Conservation (phyloP, 2,113 vertebrate genomes). For the Eptesicus fuscus region DNA sequence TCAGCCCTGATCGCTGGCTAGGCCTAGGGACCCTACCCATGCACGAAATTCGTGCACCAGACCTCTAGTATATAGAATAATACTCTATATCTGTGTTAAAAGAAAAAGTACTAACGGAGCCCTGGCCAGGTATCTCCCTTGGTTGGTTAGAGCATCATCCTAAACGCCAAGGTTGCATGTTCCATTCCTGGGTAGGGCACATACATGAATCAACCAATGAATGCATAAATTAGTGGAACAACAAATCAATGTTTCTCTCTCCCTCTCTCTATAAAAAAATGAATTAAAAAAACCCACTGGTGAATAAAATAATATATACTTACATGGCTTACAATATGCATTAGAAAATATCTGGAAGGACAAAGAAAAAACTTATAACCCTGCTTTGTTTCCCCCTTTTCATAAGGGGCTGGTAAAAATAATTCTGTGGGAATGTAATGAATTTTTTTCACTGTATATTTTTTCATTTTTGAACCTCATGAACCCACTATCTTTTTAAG, state of each 20-base stretch:
- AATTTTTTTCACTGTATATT: not conserved
- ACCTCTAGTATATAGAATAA: not conserved
- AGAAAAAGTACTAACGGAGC: not conserved
- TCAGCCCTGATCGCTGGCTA: too few species aligned
- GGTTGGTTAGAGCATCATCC: too few species aligned
- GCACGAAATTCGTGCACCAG: too few species aligned
- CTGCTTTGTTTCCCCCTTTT: not conserved
- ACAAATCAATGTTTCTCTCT: not conserved
- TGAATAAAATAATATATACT: not conserved
- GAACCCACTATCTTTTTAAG: not conserved
- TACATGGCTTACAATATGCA: not conserved
- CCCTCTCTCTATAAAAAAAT: not conserved
- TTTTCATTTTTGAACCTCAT: not conserved
- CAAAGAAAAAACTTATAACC: not conserved
- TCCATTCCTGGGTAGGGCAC: too few species aligned
- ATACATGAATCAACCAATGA: too few species aligned
- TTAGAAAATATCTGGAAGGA: not conserved
- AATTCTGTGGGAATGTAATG: not conserved
- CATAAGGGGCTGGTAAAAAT: not conserved
- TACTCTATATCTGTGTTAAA: not conserved
- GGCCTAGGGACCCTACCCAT: too few species aligned
- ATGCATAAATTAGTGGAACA: too few species aligned
- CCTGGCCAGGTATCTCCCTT: too few species aligned
- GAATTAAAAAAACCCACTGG: not conserved
- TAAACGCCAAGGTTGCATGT: too few species aligned